A percentile compares a stretch with the other conserved stretches of the same genome.
Conservation (phyloP, 2,888 invertebrate genomes). For the Chouioia cunea region DNA sequence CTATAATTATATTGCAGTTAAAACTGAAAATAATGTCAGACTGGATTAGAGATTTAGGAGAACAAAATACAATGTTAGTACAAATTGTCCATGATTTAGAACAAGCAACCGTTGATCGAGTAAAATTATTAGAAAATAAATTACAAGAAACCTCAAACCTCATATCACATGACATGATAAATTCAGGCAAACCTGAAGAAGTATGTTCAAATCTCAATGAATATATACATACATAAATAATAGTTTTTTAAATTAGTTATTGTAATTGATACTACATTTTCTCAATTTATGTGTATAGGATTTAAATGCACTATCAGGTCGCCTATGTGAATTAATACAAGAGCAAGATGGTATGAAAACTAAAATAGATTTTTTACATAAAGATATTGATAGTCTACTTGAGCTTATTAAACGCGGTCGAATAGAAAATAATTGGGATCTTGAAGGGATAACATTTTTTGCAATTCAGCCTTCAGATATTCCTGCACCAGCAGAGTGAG, state of each 20-base stretch:
- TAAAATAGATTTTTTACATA: constrained; percentile 69
- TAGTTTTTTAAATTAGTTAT: too few species aligned
- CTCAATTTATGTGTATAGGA: constrained; percentile 51
- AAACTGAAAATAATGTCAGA: constrained; percentile 75
- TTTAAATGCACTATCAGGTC: constrained; percentile 56
- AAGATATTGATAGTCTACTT: constrained; percentile 71
- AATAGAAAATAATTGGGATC: constrained; percentile 70
- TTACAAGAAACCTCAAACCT: constrained; percentile 68
- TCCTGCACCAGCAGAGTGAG: constrained; percentile 58
- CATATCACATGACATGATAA: constrained; percentile 59
- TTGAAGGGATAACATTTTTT: constrained; percentile 72
- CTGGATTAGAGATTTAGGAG: constrained; percentile 78
- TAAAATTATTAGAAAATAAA: constrained; percentile 72
- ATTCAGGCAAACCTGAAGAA: constrained; percentile 57
- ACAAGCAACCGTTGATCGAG: constrained; percentile 74
- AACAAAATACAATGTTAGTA: constrained; percentile 78
- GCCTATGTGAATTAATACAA: constrained; percentile 55
- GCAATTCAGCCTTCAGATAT: constrained; percentile 66
- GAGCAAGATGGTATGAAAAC: constrained; percentile 66
- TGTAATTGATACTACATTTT: constrained; percentile 4
- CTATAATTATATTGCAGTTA: constrained; percentile 68
- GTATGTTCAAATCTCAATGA: constrained; percentile 48
- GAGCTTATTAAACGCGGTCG: constrained; percentile 71
- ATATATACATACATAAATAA: background rate
- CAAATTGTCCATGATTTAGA: constrained; percentile 78